Conservation (phyloP, 2,113 vertebrate genomes). For the Clarias magur region DNA sequence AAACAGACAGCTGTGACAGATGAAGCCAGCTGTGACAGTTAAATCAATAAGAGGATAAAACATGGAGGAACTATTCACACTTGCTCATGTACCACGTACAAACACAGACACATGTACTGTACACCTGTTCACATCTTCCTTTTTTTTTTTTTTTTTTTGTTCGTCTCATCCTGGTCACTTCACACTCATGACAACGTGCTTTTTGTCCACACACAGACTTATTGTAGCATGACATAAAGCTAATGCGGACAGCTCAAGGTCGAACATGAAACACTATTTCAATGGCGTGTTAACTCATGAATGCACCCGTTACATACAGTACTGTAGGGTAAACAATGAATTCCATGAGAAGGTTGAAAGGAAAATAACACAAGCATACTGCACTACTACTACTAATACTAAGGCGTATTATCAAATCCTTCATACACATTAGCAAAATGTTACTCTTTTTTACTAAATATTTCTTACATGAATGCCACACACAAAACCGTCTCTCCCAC, state of each 20-base stretch:
- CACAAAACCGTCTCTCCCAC: too few species aligned
- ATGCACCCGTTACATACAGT: background rate
- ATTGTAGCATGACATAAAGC: background rate
- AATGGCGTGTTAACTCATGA: background rate
- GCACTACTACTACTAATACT: too few species aligned
- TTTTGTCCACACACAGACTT: background rate
- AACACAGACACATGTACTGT: constrained; percentile 7
- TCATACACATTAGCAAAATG: too few species aligned
- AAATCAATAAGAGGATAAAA: background rate
- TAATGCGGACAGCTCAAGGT: constrained; percentile 6
- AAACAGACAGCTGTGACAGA: constrained; percentile 1
- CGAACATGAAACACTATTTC: background rate
- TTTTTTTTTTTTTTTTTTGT: too few species aligned
- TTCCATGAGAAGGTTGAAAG: background rate
- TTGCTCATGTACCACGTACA: background rate
- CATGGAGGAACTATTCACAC: background rate
- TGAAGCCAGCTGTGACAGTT: background rate
- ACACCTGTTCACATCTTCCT: background rate
- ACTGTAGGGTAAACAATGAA: background rate
- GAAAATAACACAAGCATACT: background rate
- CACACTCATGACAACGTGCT: background rate
- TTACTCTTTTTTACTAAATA: too few species aligned
- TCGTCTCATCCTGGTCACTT: background rate
- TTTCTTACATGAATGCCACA: too few species aligned
- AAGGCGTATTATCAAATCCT: too few species aligned